These are phyloP conservation scores for Urechis unicinctus DNA, from an alignment of 2,888 invertebrate species.

Conservation along the genomic window DNA sequence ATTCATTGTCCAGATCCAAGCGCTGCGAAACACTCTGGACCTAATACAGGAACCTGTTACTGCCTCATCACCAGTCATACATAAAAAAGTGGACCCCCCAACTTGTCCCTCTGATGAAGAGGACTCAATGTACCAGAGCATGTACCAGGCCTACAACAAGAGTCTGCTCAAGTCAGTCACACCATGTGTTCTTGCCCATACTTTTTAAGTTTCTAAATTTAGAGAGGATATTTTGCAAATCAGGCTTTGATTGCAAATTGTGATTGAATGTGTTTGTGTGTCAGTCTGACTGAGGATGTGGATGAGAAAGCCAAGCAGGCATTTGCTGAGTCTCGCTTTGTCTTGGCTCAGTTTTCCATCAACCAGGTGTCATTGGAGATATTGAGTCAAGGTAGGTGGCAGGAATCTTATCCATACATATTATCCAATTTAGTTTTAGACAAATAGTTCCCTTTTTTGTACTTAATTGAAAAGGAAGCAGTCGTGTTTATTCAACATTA, in stretches of 20 bases:
- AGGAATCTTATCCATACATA: not conserved
- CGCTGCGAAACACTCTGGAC: constrained; percentile 25
- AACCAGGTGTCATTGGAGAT: constrained; percentile 75
- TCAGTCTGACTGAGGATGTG: constrained; percentile 7
- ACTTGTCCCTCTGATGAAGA: not conserved
- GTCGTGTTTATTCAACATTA: not conserved
- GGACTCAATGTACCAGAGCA: constrained; percentile 10
- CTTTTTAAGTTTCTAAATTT: no score
- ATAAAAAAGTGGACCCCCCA: no score
- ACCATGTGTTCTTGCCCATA: constrained; percentile 7
- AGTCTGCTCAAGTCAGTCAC: constrained; percentile 8
- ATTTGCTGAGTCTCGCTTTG: constrained; percentile 14
- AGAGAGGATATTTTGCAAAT: no score
- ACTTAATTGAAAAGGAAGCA: not conserved
- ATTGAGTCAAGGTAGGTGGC: constrained; percentile 46
- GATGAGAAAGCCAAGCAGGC: constrained; percentile 10
- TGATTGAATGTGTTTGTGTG: not conserved
- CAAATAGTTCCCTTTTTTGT: no score
- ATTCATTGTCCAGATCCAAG: constrained; percentile 25
- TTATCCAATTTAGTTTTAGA: not conserved
- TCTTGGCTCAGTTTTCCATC: constrained; percentile 72
- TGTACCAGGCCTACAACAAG: constrained; percentile 15
- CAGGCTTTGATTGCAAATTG: no score
- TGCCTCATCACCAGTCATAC: not conserved
- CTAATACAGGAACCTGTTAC: not conserved